Evolutionary conservation across 2,888 invertebrate genomes (phyloP), one percentile per base, ranked within the genome.

Genomic region (Hipparchia sbordonii): DNA sequence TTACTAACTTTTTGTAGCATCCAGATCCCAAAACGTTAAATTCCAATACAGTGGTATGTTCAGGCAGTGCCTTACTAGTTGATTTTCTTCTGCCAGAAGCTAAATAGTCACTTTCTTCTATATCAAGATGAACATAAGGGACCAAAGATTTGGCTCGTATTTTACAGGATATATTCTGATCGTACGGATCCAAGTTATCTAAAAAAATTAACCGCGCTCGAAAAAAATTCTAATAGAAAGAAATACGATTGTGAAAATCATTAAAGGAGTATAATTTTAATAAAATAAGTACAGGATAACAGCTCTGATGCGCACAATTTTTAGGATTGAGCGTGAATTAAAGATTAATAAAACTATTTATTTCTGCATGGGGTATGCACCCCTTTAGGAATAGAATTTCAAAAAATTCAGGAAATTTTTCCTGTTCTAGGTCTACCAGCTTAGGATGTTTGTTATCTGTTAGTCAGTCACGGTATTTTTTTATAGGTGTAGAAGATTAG

Each of bases 91-190:
- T 86, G 46, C 91, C 89, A n/a, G 89, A 90, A 2, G 88, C 87
- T 66, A 96, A 82, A 83, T 96, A 96, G 85, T 96, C 95, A 67
- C 95, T 96, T 73, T 95, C 95, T 76, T 95, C 95, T 62, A 96
- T 89, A 77, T 96, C 96, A 79, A 97, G 95, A 83, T 96, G 96
- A 80, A 95, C 96, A 79, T 95, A 95, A 0, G 97, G 96, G 76
- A 96, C 90, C 68, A 96, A 80, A 75, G 96, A 95, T 79, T 94
- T 94, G 0, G 94, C 96, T 61, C 84, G 87, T 59, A 96, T 85
- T 57, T 87, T 85, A 54, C 95, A 95, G 45, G 88, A 78, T 68
- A 95, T 85, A 79, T 95, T 95, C 75, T 92, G 89, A 70, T 96
- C 94, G 57, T 91, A 91, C 56, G 95, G 94, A 76, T 88, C 90